Evolutionary conservation across 2,797 vertebrate genomes (phyloP), one percentile per base, ranked within the genome.

Genomic region (Pelodytes ibericus): DNA sequence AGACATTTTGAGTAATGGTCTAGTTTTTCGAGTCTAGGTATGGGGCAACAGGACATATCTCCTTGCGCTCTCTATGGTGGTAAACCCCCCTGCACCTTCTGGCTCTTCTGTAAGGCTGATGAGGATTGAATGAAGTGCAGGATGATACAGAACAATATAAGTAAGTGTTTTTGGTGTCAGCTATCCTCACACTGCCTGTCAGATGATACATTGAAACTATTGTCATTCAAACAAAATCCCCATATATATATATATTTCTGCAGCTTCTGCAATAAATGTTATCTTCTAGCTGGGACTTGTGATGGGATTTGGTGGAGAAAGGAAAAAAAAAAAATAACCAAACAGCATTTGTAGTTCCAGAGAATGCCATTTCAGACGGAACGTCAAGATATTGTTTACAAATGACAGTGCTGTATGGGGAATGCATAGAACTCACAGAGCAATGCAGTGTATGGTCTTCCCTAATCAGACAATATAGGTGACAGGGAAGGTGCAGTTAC

Each of bases 131-230:
- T 80, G 81, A 83, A 85, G 72, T 39, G 75, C 82, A 30, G 83
- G 78, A 83, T 83, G 82, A 85, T 85, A 80, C 81, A 80, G 82
- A 85, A 84, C 86, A 85, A 83, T 85, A 81, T 78, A 82, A 71
- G 83, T 80, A 83, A 86, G 85, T 81, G 85, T 83, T 85, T 88
- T 87, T 85, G 87, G 87, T 86, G 86, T 86, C 87, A 84, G 86
- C 84, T 84, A 75, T 87, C 85, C 83, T 86, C 84, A 82, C 80
- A 83, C 82, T 82, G 72, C 83, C 83, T 84, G 84, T 87, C 84
- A 88, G 81, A 85, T 82, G 83, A 81, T 83, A 86, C 81, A 84
- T 85, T 86, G 85, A 84, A 86, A 84, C 80, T 82, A 84, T 86
- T 88, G 86, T 87, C 83, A 81, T 85, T 87, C 80, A 82, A 64